Evolutionary conservation across 2,113 vertebrate species (phyloP), one percentile per base, ranked within the genome.

Genomic region (Beaufortia kweichowensis): DNA sequence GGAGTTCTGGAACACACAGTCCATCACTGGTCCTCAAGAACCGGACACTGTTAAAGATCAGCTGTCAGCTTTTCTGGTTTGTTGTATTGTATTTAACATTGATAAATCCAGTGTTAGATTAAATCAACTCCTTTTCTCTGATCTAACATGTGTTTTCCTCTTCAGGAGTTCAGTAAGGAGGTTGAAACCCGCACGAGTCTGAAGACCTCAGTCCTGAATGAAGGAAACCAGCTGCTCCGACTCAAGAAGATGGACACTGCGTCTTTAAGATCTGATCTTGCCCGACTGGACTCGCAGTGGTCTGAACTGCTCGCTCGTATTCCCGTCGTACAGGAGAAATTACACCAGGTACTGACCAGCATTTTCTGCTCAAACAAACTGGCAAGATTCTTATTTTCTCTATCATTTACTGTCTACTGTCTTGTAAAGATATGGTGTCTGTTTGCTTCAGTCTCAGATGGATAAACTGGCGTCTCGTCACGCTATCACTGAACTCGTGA

Each of bases 81-180:
- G 94, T 79, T 3, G 26, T 28, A 2, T 24, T 61, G n/a, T 50
- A 59, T 11, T 39, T 3, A 28, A 48, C 9, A 15, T 77, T 68
- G 17, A 24, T 5, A 41, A 23, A 8, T 65, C 5, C 31, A 64
- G 19, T 33, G 6, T 78, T 15, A 33, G 31, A 33, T 46, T 28
- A 46, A 21, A 55, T 10, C 23, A 29, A 3, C 2, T 46, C n/a
- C n/a, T n/a, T n/a, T n/a, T n/a, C n/a, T n/a, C n/a, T n/a, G n/a
- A n/a, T n/a, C n/a, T n/a, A n/a, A n/a, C n/a, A n/a, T n/a, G n/a
- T n/a, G n/a, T n/a, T n/a, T n/a, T n/a, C n/a, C n/a, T n/a, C n/a
- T n/a, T n/a, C 82, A 99, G 97, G 96, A 98, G 63, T 98, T 99
- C 89, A 98, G 95, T 46, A 99, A 98, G 83, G 96, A 98, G 81